A percentile compares a stretch with the other conserved stretches of the same genome.
These are phyloP conservation scores for Steatocranus sp. DNA, from an alignment of 2,797 vertebrate genomes.

Conservation along the genomic window DNA sequence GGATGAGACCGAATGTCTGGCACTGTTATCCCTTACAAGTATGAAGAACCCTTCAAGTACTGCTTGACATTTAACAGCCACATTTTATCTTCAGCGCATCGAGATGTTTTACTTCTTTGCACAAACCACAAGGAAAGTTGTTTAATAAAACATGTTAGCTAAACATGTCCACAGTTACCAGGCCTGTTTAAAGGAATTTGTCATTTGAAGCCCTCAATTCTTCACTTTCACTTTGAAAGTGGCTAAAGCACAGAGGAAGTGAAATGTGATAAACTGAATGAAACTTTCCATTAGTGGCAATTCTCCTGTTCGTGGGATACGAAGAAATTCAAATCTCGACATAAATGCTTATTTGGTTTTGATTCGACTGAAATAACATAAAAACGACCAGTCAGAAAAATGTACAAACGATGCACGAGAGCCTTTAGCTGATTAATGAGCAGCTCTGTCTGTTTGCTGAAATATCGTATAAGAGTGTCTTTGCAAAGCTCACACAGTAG, in stretches of 20 bases:
- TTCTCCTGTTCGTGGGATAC: not conserved
- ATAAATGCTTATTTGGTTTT: not conserved
- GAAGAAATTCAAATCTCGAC: not conserved
- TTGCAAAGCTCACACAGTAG: constrained; percentile 10
- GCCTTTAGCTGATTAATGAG: not conserved
- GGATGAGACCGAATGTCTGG: not conserved
- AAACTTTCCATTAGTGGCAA: not conserved
- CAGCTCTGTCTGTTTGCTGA: not conserved
- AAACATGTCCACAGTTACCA: not conserved
- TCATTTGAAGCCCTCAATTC: not conserved
- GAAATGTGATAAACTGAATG: not conserved
- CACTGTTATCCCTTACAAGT: not conserved
- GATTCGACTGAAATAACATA: not conserved
- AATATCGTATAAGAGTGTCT: not conserved
- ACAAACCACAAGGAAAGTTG: not conserved
- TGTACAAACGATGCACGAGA: not conserved
- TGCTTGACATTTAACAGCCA: not conserved
- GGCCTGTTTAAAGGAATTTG: not conserved
- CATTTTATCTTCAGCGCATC: not conserved
- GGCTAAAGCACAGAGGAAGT: not conserved
- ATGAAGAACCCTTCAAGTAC: not conserved
- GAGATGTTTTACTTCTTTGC: not conserved
- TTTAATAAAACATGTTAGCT: not conserved
- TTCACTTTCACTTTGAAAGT: not conserved
- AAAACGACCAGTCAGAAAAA: not conserved